Percentiles rank a stretch among this genome's conserved stretches.
Evolutionary conservation across 92 coral and sea anemone species (phyloP).

Genomic region (Phenganax stokvisi): DNA sequence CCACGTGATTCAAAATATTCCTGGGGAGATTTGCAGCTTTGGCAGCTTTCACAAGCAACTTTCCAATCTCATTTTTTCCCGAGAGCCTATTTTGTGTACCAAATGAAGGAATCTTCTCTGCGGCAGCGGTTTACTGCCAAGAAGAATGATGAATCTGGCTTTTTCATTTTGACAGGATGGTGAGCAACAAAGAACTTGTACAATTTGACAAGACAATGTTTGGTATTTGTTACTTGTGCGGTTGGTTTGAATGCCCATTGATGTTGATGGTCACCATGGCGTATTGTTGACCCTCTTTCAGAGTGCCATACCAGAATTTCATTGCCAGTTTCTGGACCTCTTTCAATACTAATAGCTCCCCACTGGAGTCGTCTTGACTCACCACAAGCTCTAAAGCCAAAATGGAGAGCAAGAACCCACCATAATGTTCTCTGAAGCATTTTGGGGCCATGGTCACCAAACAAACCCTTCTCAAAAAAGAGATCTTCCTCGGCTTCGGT

Average conservation of each 20-base stretch:
- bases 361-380: constrained; percentile 50
- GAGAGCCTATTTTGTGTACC: constrained; percentile 52
- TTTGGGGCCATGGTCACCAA: constrained; percentile 48
- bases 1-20: constrained; percentile 49
- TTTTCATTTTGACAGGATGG: constrained; percentile 12
- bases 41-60: constrained; percentile 9
- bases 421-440: constrained; percentile 51
- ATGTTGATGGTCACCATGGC: constrained; percentile 36
- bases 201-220: constrained; percentile 39
- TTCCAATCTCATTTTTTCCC: constrained; percentile 56
- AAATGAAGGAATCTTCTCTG: constrained; percentile 14
- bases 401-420: constrained; percentile 58
- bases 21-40: constrained; percentile 35
- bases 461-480: constrained; percentile 43
- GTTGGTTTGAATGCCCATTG: constrained; percentile 53
- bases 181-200: constrained; percentile 48
- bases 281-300: constrained; percentile 50
- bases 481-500: constrained; percentile 51
- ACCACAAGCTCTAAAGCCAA: constrained; percentile 53
- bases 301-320: constrained; percentile 44
- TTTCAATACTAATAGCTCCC: constrained; percentile 45
- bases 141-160: constrained; percentile 21
- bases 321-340: constrained; percentile 40
- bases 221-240: constrained; percentile 45
- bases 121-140: constrained; percentile 16